Base-by-base conservation (phyloP, 2,797 vertebrate species). In the Diceros bicornis region DNA sequence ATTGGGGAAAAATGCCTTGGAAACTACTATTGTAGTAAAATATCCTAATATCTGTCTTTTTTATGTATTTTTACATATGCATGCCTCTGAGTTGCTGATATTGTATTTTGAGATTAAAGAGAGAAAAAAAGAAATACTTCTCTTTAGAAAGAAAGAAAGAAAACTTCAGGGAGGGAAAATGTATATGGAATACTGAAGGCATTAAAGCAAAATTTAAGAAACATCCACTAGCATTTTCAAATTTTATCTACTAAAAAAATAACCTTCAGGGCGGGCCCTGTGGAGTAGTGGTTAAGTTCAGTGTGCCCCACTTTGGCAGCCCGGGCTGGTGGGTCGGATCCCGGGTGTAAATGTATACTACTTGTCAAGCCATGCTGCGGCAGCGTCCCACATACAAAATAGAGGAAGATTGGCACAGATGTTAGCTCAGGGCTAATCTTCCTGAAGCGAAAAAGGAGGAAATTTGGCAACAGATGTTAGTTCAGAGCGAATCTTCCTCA, bases 71-170 rank as follows among this genome's bases (percentile, higher is more conserved):
- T 82, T 88, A 64, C 3, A 34, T 32, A 74, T 44, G 4, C 21
- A 85, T 52, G 7, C 3, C 29, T 62, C 3, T 44, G 32, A 57
- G 6, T 84, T 91, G 21, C 47, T 94, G 10, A 74, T 44, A 61
- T 17, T 34, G 47, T 41, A 86, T 41, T 85, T 50, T 87, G 52
- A 92, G 69, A 62, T 78, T 93, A 89, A 82, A 84, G 37, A 88
- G 75, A 75, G 32, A 85, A 68, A 75, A 64, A 77, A 69, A 68
- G 1, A 83, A 59, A 47, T 44, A 59, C 2, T 66, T 9, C 25
- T 20, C 20, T 72, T 61, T 88, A 62, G 71, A 85, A 4, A 86
- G 21, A 90, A 82, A 37, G 21, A 68, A 82, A 69, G 8, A 81
- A 41, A 87, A 3, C 5, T 85, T 41, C 37, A 89, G 29, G 16